These are phyloP conservation scores for Lutjanus campechanus DNA, from an alignment of 2,797 vertebrate species.

Conservation along the genomic window DNA sequence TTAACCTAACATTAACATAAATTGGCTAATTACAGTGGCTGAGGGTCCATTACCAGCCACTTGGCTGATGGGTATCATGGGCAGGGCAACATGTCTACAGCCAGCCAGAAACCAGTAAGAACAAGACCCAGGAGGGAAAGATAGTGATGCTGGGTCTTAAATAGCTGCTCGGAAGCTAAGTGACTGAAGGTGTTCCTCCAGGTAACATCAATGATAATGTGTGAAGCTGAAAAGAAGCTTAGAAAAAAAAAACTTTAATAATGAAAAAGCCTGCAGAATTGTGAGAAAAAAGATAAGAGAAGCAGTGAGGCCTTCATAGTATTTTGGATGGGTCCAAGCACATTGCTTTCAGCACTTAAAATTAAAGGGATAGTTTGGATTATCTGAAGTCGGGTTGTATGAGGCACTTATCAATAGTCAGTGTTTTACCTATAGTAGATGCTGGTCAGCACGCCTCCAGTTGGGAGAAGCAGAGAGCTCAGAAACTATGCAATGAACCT, in stretches of 20 bases:
- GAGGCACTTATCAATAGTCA: too few relatives aligned
- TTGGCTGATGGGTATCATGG: slow-evolving; percentile 26
- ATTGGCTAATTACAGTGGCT: slow-evolving; percentile 38
- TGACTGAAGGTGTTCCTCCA: not conserved
- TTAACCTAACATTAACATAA: slow-evolving; percentile 54
- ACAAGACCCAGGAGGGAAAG: not conserved
- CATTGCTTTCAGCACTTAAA: too few relatives aligned
- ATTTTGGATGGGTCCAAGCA: too few relatives aligned
- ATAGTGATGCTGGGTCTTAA: not conserved
- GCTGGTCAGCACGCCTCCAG: too few relatives aligned
- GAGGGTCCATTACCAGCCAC: slow-evolving; percentile 13
- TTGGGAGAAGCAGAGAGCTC: too few relatives aligned
- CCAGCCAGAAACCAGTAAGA: slow-evolving; percentile 7
- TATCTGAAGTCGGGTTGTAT: too few relatives aligned
- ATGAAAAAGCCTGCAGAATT: not conserved
- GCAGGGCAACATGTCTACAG: slow-evolving; percentile 11
- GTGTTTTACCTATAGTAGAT: too few relatives aligned
- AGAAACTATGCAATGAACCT: too few relatives aligned
- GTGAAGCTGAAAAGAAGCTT: not conserved
- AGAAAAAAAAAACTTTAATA: not conserved
- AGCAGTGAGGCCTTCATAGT: too few relatives aligned
- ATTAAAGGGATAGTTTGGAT: too few relatives aligned
- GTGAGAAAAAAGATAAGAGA: not conserved
- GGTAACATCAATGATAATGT: not conserved
- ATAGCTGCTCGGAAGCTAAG: not conserved